These are phyloP conservation scores for Linepithema humile DNA, from an alignment of 1,140 invertebrate species.

Conservation along the genomic window DNA sequence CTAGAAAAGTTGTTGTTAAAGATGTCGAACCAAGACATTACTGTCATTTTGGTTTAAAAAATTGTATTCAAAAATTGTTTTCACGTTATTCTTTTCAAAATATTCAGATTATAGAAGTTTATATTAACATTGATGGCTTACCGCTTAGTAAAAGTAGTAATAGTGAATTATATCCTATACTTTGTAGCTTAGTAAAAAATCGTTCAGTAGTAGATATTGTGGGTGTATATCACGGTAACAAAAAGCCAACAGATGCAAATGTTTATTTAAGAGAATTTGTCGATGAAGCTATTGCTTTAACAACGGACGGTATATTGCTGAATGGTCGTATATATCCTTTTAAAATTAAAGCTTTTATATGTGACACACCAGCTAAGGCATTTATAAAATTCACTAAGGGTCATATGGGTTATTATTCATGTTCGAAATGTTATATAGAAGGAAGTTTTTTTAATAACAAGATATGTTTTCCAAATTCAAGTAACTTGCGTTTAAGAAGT, in stretches of 20 bases:
- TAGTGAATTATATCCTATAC: slow-evolving; percentile 4
- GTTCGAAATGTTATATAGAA: background rate
- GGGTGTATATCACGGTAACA: background rate
- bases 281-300: background rate
- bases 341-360: slow-evolving; percentile 34
- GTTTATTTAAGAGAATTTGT: background rate
- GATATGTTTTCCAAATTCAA: background rate
- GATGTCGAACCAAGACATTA: background rate
- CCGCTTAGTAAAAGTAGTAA: slow-evolving; percentile 6
- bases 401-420: background rate
- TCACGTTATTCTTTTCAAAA: background rate
- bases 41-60: slow-evolving; percentile 10
- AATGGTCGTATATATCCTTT: background rate
- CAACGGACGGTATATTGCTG: background rate
- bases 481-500: background rate
- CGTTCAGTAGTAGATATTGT: background rate
- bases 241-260: background rate
- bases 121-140: background rate
- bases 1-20: background rate
- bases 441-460: background rate
- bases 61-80: background rate
- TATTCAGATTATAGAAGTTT: background rate
- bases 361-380: background rate
- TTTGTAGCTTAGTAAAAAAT: background rate
- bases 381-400: slow-evolving; percentile 11